Conservation (phyloP, 2,113 vertebrate genomes). For the Brevimyrus niger region DNA sequence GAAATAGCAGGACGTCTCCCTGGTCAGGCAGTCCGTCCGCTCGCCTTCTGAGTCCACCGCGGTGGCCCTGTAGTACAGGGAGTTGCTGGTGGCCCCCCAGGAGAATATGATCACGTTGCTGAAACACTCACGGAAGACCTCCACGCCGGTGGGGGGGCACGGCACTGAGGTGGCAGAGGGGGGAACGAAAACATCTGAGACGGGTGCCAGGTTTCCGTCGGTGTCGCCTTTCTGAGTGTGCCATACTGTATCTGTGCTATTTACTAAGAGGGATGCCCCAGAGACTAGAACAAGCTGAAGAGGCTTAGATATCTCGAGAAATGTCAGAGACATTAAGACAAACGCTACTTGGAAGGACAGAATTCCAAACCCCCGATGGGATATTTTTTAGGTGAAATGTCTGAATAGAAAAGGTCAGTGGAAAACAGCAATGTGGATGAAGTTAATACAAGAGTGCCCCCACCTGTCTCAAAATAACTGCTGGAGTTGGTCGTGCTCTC, state of each 20-base stretch:
- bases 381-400: conserved; percentile 2
- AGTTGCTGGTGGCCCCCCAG: conserved; percentile 53
- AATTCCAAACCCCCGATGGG: neutral
- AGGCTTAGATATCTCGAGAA: neutral
- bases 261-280: too few relatives aligned
- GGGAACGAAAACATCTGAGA: conserved; percentile 18
- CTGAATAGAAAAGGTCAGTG: neutral
- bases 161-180: conserved; percentile 42
- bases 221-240: neutral
- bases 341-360: neutral
- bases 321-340: neutral
- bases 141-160: conserved; percentile 50
- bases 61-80: conserved; percentile 51
- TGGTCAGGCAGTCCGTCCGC: conserved; percentile 44
- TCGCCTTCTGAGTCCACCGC: conserved; percentile 35
- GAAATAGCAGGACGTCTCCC: conserved; percentile 52
- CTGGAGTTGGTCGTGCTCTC: conserved; percentile 35
- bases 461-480: conserved; percentile 53
- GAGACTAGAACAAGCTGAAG: neutral
- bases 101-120: conserved; percentile 50
- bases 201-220: neutral
- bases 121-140: conserved; percentile 41
- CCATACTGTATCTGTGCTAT: too few relatives aligned
- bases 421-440: neutral
- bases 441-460: neutral